A percentile compares a stretch with the other conserved stretches of the same genome.
Conservation (phyloP, 2,888 invertebrate species). For the Zaprionus obscuricornis region DNA sequence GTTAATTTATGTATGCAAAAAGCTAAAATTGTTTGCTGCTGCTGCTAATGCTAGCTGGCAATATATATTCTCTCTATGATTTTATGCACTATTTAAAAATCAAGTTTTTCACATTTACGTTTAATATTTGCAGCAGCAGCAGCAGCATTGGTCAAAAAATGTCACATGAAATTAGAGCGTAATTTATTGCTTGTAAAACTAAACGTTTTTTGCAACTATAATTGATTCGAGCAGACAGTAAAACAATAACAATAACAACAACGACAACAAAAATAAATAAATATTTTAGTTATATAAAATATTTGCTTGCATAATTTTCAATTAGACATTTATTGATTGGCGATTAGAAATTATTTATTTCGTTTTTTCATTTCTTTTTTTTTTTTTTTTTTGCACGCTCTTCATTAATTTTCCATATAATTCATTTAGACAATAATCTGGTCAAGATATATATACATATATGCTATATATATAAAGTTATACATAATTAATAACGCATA, state of each 20-base stretch:
- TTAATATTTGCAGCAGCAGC: slow-evolving; percentile 20
- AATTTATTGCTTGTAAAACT: slow-evolving; percentile 43
- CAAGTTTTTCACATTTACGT: slow-evolving; percentile 15
- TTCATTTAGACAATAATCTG: too few relatives aligned
- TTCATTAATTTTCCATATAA: too few relatives aligned
- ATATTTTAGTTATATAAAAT: not conserved
- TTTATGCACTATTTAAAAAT: slow-evolving; percentile 22
- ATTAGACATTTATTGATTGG: not conserved
- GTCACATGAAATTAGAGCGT: slow-evolving; percentile 27
- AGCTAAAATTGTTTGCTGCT: too few relatives aligned
- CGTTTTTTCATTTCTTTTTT: too few relatives aligned
- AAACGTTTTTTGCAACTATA: not conserved
- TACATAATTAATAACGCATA: too few relatives aligned
- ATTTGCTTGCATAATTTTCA: not conserved
- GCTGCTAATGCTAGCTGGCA: too few relatives aligned
- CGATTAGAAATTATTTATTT: too few relatives aligned
- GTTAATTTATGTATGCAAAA: slow-evolving; percentile 51
- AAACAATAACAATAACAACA: not conserved
- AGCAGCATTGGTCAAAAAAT: too few relatives aligned
- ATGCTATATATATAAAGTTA: too few relatives aligned
- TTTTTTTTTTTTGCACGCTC: too few relatives aligned
- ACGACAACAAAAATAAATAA: not conserved
- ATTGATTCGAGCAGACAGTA: slow-evolving; percentile 10
- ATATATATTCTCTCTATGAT: slow-evolving; percentile 26
- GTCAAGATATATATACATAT: too few relatives aligned